phyloP scores from a whole-genome alignment of 1,140 invertebrate species.

The Eciton burchellii region DNA sequence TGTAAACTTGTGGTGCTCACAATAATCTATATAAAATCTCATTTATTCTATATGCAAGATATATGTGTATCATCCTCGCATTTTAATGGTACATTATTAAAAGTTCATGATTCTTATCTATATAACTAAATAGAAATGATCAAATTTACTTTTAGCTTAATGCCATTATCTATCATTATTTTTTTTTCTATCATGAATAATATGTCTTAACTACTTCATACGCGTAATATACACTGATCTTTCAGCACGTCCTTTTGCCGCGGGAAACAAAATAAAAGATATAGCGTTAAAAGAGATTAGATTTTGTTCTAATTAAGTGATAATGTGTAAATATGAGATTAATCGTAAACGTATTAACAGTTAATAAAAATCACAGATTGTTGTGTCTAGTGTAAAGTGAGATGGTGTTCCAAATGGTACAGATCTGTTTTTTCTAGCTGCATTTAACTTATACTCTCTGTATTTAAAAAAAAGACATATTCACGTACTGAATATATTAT shows the following conservation, averaged over 20 bases:
- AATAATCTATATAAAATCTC: conserved; percentile 24
- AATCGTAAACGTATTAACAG: conserved; percentile 33
- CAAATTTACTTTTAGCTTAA: conserved; percentile 40
- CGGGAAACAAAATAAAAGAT: background rate
- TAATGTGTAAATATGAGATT: conserved; percentile 53
- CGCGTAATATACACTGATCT: conserved; percentile 5
- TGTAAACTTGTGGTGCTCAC: conserved; percentile 2
- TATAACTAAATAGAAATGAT: conserved; percentile 3
- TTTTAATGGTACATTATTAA: conserved; percentile 6
- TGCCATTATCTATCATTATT: conserved; percentile 22
- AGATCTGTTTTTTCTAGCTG: conserved; percentile 26
- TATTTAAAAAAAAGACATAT: background rate
- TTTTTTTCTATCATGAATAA: conserved; percentile 11
- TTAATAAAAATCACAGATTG: conserved; percentile 37
- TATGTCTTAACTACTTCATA: conserved; percentile 36
- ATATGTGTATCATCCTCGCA: background rate
- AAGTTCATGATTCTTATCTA: conserved; percentile 13
- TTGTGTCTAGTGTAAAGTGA: conserved; percentile 20
- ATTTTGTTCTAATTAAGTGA: conserved; percentile 13
- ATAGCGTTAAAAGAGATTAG: conserved; percentile 8
- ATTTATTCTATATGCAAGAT: background rate
- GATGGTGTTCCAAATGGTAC: background rate
- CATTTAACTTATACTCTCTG: background rate
- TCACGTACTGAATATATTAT: too few relatives aligned
- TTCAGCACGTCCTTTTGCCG: conserved; percentile 1